phyloP scores from a whole-genome alignment of 2,797 vertebrate species.

The Lutjanus campechanus region DNA sequence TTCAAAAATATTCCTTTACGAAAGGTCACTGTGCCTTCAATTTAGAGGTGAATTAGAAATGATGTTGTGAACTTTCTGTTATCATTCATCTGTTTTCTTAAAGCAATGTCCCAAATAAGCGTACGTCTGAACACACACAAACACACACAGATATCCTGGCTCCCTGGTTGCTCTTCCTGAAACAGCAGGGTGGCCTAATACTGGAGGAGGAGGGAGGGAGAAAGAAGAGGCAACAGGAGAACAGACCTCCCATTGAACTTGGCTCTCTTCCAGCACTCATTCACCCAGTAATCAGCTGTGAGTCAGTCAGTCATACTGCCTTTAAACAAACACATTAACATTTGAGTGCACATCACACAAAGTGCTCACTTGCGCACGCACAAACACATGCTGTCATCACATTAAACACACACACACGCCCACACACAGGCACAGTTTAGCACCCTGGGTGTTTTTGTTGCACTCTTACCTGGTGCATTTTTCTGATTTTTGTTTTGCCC shows the following conservation, averaged over 20 bases:
- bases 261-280: constrained; percentile 90
- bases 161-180: constrained; percentile 68
- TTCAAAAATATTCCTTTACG: constrained; percentile 7
- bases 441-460: constrained; percentile 6
- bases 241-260: constrained; percentile 86
- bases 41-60: background rate
- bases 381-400: constrained; percentile 70
- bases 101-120: constrained; percentile 22
- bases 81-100: constrained; percentile 34
- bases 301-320: constrained; percentile 89
- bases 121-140: constrained; percentile 10
- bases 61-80: background rate
- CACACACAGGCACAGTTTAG: constrained; percentile 11
- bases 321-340: constrained; percentile 77
- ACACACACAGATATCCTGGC: constrained; percentile 53
- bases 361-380: constrained; percentile 61
- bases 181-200: constrained; percentile 58
- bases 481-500: constrained; percentile 69
- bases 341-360: constrained; percentile 52
- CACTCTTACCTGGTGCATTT: constrained; percentile 84
- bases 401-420: constrained; percentile 20
- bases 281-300: constrained; percentile 91
- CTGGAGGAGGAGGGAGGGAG: constrained; percentile 24
- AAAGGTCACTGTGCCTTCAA: background rate
- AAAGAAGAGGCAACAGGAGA: constrained; percentile 66